Evolutionary conservation across 1,140 invertebrate genomes (phyloP).

Genomic region (Eubasilissa regina): DNA sequence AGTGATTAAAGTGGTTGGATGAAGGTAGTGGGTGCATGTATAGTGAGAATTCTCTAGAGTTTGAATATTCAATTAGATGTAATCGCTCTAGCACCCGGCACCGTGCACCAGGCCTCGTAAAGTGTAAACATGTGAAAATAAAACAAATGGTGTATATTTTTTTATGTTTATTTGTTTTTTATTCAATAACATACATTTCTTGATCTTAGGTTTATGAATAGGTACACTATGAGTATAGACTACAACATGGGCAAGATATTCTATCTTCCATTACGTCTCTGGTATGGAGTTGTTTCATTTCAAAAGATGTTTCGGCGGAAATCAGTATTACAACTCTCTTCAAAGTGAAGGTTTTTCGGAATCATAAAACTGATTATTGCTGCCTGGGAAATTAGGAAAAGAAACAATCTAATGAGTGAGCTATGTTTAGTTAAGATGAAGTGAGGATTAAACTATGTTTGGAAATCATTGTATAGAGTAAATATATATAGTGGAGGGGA

Average conservation of each 20-base stretch:
- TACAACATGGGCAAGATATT: constrained; percentile 59
- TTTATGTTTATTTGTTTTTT: constrained; percentile 58
- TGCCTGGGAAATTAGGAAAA: constrained; percentile 2
- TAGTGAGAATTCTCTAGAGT: too few species aligned
- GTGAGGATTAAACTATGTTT: constrained; percentile 7
- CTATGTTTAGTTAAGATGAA: constrained; percentile 14
- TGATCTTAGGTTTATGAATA: constrained; percentile 60
- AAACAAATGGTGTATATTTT: constrained; percentile 46
- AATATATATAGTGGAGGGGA: constrained; percentile 1
- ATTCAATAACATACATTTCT: constrained; percentile 61
- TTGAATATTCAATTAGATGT: too few species aligned
- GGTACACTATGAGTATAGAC: constrained; percentile 60
- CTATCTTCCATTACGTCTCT: constrained; percentile 43
- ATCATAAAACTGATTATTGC: constrained; percentile 10
- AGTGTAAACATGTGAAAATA: constrained; percentile 27
- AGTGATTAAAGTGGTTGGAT: too few species aligned
- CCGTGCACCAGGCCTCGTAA: too few species aligned
- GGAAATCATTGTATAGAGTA: not conserved
- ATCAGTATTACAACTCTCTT: constrained; percentile 7
- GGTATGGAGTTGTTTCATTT: constrained; percentile 14
- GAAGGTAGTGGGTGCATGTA: too few species aligned
- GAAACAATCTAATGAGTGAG: constrained; percentile 37
- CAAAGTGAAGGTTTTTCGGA: constrained; percentile 7
- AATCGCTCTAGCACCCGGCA: too few species aligned
- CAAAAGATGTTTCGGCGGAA: not conserved